These are phyloP conservation scores for Vanessa atalanta DNA, from an alignment of 1,140 invertebrate genomes.

Conservation along the genomic window DNA sequence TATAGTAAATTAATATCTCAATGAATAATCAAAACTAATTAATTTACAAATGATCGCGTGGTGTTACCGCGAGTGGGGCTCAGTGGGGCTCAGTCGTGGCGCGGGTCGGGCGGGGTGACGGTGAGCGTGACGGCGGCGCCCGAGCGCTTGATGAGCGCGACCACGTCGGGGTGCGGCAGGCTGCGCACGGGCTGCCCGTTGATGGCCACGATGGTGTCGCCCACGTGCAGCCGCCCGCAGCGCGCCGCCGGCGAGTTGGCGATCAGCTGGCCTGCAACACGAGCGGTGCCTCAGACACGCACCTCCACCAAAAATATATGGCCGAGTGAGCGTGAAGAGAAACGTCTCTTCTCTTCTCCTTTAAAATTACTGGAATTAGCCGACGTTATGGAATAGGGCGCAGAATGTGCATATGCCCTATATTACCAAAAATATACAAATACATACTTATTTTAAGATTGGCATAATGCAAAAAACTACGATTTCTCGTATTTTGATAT, in stretches of 20 bases:
- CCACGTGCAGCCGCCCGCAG: conserved; percentile 93
- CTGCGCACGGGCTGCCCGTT: conserved; percentile 96
- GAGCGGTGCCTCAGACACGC: too few relatives aligned
- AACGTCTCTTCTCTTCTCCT: too few relatives aligned
- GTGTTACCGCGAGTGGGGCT: neutral
- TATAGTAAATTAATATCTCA: too few relatives aligned
- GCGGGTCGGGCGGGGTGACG: conserved; percentile 78
- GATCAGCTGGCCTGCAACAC: conserved; percentile 90
- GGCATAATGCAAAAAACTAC: too few relatives aligned
- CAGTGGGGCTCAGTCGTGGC: conserved; percentile 24
- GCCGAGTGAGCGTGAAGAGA: neutral
- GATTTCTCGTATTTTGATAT: too few relatives aligned
- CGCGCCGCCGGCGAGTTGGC: conserved; percentile 97
- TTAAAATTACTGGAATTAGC: too few relatives aligned
- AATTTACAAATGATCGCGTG: too few relatives aligned
- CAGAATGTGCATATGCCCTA: too few relatives aligned
- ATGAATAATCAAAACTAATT: too few relatives aligned
- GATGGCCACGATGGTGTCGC: conserved; percentile 97
- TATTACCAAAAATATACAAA: too few relatives aligned
- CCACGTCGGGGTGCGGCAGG: conserved; percentile 97
- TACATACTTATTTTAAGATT: too few relatives aligned
- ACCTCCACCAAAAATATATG: neutral
- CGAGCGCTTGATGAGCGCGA: conserved; percentile 96
- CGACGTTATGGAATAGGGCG: too few relatives aligned
- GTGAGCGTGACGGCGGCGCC: conserved; percentile 95